Conservation (phyloP, 2,888 invertebrate species). For the Apamea crenata region DNA sequence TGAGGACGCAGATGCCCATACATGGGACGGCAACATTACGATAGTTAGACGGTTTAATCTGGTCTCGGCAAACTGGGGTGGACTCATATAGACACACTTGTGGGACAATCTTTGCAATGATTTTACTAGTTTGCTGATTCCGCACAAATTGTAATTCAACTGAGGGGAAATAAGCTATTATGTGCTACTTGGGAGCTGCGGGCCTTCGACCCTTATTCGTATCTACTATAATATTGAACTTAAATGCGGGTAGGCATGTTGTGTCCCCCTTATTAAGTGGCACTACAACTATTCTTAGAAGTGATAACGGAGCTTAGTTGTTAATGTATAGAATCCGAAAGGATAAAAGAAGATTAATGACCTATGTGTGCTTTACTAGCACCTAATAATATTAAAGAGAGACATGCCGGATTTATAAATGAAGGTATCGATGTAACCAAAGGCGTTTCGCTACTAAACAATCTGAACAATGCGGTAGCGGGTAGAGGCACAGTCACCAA, state of each 20-base stretch:
- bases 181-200: slow-evolving; percentile 32
- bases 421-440: slow-evolving; percentile 7
- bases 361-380: background rate
- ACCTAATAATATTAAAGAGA: slow-evolving; percentile 8
- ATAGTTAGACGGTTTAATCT: slow-evolving; percentile 77
- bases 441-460: slow-evolving; percentile 15
- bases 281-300: slow-evolving; percentile 20
- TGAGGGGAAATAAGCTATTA: slow-evolving; percentile 54
- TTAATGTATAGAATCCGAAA: slow-evolving; percentile 9
- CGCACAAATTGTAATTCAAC: slow-evolving; percentile 49
- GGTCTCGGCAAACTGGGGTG: slow-evolving; percentile 67
- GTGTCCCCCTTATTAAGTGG: slow-evolving; percentile 12
- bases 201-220: slow-evolving; percentile 40
- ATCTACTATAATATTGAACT: slow-evolving; percentile 20
- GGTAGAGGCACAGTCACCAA: slow-evolving; percentile 9
- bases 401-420: slow-evolving; percentile 1
- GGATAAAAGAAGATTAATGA: slow-evolving; percentile 10
- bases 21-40: slow-evolving; percentile 76
- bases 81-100: slow-evolving; percentile 65
- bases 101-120: slow-evolving; percentile 55
- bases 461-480: slow-evolving; percentile 30
- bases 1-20: slow-evolving; percentile 85
- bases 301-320: slow-evolving; percentile 17
- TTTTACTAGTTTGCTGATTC: slow-evolving; percentile 57
- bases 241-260: slow-evolving; percentile 21